phyloP scores from a whole-genome alignment of 1,140 invertebrate genomes.

The Solen grandis region DNA sequence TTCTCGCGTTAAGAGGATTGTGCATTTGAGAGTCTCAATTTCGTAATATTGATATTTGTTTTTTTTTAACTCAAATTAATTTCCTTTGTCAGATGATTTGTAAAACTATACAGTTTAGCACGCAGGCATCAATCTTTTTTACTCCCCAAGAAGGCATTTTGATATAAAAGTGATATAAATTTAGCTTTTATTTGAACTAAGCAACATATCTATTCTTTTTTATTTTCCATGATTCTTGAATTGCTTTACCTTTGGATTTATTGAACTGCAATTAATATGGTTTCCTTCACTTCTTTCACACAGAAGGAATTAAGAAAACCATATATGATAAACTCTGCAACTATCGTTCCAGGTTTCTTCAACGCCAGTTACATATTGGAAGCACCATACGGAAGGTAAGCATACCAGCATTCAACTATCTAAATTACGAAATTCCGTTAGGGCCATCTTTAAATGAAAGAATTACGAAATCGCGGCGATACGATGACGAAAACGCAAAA shows the following conservation, averaged over 20 bases:
- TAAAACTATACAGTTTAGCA: neutral
- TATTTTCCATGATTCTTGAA: neutral
- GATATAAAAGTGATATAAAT: no score
- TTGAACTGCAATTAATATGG: no score
- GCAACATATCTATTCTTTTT: neutral
- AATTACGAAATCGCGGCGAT: no score
- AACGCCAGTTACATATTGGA: conserved; percentile 66
- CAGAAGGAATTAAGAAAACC: neutral
- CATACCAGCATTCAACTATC: no score
- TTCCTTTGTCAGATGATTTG: neutral
- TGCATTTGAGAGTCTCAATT: no score
- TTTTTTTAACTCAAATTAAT: no score
- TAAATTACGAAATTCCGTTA: no score
- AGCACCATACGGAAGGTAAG: conserved; percentile 63
- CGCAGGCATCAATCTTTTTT: neutral
- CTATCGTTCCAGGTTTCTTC: conserved; percentile 41
- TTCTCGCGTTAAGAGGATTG: no score
- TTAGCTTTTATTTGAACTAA: neutral
- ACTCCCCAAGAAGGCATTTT: neutral
- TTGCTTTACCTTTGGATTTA: neutral
- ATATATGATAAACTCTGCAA: neutral
- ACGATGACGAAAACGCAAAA: no score
- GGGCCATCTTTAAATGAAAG: no score
- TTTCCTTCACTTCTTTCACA: no score
- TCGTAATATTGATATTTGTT: no score